A percentile compares a stretch with the other conserved stretches of the same genome.
Conservation (phyloP, 2,113 vertebrate species). For the Lynx canadensis region DNA sequence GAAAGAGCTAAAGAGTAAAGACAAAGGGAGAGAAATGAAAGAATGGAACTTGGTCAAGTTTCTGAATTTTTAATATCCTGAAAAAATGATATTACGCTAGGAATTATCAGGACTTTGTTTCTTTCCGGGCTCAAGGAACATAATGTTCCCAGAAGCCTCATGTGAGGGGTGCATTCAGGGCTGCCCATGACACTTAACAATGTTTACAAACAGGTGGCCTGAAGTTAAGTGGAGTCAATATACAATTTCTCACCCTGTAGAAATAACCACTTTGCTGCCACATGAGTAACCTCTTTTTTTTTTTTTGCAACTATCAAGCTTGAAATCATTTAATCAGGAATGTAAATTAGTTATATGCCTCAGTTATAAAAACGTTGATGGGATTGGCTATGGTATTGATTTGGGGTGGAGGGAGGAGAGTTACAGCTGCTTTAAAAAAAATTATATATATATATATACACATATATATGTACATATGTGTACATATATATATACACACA, state of each 20-base stretch:
- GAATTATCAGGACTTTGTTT: neutral
- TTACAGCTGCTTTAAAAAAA: slow-evolving; percentile 65
- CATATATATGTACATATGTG: accelerated
- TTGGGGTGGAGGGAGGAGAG: neutral
- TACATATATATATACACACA: accelerated
- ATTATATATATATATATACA: too few species aligned
- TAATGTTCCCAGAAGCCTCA: neutral
- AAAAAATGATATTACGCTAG: neutral
- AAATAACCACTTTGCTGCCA: slow-evolving; percentile 62
- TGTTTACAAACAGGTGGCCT: slow-evolving; percentile 55
- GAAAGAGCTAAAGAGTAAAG: slow-evolving; percentile 50
- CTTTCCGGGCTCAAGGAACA: neutral
- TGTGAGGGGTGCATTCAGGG: too few species aligned
- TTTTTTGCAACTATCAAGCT: slow-evolving; percentile 71
- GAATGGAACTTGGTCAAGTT: slow-evolving; percentile 38
- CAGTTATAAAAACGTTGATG: slow-evolving; percentile 81
- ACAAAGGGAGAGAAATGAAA: neutral
- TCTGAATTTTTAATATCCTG: neutral
- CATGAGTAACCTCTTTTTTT: slow-evolving; percentile 58
- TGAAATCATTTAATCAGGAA: slow-evolving; percentile 85
- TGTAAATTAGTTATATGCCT: slow-evolving; percentile 83
- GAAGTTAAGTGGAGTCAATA: slow-evolving; percentile 73
- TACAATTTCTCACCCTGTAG: slow-evolving; percentile 72
- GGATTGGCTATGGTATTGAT: slow-evolving; percentile 71
- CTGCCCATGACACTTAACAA: neutral